phyloP scores from a whole-genome alignment of 1,140 invertebrate species.

The Tribolium madens region DNA sequence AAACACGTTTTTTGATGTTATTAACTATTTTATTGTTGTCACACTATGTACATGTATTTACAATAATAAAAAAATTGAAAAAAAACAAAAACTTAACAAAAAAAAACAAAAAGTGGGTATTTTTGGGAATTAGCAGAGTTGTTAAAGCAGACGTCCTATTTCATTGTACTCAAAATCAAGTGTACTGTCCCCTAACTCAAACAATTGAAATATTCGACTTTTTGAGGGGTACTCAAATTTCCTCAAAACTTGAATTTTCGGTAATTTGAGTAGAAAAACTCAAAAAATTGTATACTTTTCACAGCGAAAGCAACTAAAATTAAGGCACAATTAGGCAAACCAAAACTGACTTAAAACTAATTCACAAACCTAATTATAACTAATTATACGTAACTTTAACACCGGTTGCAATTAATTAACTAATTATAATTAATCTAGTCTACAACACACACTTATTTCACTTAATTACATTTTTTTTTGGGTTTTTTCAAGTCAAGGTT shows the following conservation, averaged over 20 bases:
- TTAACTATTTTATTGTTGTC: background rate
- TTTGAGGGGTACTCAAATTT: conserved; percentile 8
- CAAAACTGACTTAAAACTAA: conserved; percentile 12
- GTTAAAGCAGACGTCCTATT: conserved; percentile 31
- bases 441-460: conserved; percentile 35
- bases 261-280: conserved; percentile 19
- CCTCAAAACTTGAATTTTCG: conserved; percentile 23
- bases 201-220: conserved; percentile 23
- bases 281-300: conserved; percentile 9
- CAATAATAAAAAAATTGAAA: conserved; percentile 39
- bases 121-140: conserved; percentile 35
- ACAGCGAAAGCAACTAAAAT: conserved; percentile 9
- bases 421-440: background rate
- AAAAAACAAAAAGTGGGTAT: conserved; percentile 15
- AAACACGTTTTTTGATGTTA: too few relatives aligned
- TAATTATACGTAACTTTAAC: conserved; percentile 42
- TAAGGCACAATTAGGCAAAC: conserved; percentile 24
- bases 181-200: conserved; percentile 43
- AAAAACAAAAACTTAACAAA: conserved; percentile 54
- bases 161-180: conserved; percentile 49
- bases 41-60: conserved; percentile 40
- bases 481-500: conserved; percentile 40
- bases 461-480: conserved; percentile 41
- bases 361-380: background rate
- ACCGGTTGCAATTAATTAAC: conserved; percentile 26